Conservation (phyloP, 2,797 vertebrate species). For the Ibycter americanus region DNA sequence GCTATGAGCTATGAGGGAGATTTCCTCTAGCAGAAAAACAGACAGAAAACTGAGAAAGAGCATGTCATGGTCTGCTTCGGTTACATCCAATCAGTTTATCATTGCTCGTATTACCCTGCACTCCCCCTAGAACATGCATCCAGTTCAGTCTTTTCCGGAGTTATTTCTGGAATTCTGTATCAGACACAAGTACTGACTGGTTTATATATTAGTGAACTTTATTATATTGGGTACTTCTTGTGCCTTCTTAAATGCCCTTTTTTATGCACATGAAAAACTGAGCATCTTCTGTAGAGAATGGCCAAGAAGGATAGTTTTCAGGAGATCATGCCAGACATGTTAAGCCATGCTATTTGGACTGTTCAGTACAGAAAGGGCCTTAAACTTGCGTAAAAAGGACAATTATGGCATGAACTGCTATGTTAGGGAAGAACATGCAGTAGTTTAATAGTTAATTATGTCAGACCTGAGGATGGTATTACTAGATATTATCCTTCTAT, state of each 20-base stretch:
- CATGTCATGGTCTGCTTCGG: not conserved
- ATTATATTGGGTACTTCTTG: not conserved
- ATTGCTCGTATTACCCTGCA: not conserved
- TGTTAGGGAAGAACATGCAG: not conserved
- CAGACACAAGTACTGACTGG: not conserved
- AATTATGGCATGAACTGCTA: not conserved
- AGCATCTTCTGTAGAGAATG: not conserved
- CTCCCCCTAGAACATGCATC: not conserved
- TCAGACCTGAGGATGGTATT: not conserved
- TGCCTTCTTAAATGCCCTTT: not conserved
- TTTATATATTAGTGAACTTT: not conserved
- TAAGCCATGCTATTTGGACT: not conserved
- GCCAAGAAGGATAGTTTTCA: not conserved
- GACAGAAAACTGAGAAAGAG: not conserved
- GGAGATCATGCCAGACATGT: not conserved
- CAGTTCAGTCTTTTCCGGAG: not conserved
- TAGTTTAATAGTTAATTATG: not conserved
- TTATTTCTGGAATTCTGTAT: not conserved
- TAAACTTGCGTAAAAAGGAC: not conserved
- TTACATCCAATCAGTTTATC: not conserved
- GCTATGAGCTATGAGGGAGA: not conserved
- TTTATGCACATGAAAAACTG: not conserved
- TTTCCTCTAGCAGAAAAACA: not conserved
- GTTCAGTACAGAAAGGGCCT: not conserved
- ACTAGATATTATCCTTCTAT: not conserved